A percentile compares a stretch with the other conserved stretches of the same genome.
Conservation (phyloP, 2,113 vertebrate species). For the Cricetomys ansorgei region DNA sequence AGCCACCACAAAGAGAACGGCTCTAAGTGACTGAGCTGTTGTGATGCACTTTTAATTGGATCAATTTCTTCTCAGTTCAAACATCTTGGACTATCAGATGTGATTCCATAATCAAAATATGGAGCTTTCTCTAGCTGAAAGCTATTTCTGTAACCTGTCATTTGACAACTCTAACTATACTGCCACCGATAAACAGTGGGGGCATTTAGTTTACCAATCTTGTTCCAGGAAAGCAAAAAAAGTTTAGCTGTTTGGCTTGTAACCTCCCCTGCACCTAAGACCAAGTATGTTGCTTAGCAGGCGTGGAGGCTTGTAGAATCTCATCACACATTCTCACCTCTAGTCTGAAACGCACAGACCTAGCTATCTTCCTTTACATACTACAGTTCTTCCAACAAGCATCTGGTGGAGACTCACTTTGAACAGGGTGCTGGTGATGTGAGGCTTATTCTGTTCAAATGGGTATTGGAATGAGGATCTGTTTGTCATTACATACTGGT, state of each 20-base stretch:
- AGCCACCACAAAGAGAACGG: constrained; percentile 73
- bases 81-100: constrained; percentile 74
- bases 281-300: not conserved
- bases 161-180: constrained; percentile 53
- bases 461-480: not conserved
- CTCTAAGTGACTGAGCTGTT: constrained; percentile 72
- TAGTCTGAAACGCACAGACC: constrained; percentile 29
- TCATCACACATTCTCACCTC: not conserved
- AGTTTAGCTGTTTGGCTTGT: not conserved
- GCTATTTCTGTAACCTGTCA: constrained; percentile 66
- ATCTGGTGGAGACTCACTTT: constrained; percentile 64
- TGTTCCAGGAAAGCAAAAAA: not conserved
- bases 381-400: constrained; percentile 26
- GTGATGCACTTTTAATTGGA: constrained; percentile 83
- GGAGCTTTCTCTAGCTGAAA: constrained; percentile 78
- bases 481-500: not conserved
- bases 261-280: not conserved
- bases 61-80: constrained; percentile 85
- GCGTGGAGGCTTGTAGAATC: fast-evolving
- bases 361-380: constrained; percentile 6
- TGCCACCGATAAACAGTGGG: not conserved
- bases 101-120: constrained; percentile 74
- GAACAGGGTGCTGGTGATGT: constrained; percentile 58
- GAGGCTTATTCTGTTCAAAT: constrained; percentile 17
- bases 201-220: not conserved